Conservation (phyloP, 2,797 vertebrate genomes). For the Chelon auratus region DNA sequence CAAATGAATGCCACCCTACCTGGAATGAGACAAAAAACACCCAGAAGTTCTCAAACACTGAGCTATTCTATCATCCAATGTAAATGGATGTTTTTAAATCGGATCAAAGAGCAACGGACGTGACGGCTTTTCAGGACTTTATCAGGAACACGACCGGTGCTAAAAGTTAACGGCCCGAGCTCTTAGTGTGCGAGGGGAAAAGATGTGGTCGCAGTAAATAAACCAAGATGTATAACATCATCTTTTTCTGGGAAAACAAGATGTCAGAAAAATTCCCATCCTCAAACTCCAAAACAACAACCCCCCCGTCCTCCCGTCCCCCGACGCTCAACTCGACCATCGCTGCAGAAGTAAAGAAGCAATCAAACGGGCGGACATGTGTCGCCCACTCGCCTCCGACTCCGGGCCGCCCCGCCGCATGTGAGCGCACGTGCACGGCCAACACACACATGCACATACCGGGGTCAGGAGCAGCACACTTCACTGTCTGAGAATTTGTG, state of each 20-base stretch:
- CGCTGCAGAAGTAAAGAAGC: neutral
- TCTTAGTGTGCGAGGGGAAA: neutral
- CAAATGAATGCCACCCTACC: conserved; percentile 29
- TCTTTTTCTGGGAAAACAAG: conserved; percentile 14
- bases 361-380: conserved; percentile 27
- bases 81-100: no score
- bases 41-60: neutral
- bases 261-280: neutral
- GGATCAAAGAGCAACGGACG: neutral
- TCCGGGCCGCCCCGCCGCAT: no score
- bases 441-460: conserved; percentile 53
- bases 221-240: neutral
- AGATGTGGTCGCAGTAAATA: conserved; percentile 2
- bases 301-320: no score
- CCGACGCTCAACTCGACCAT: neutral
- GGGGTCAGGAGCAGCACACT: conserved; percentile 60
- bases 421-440: conserved; percentile 12
- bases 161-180: neutral
- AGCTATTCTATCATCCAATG: no score
- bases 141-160: neutral
- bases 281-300: neutral
- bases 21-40: neutral
- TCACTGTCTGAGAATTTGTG: conserved; percentile 85
- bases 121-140: neutral
- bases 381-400: conserved; percentile 36